Percentiles rank a stretch among this genome's conserved stretches.
Conservation (phyloP, 1,140 invertebrate species). For the Zelostemma sp. region DNA sequence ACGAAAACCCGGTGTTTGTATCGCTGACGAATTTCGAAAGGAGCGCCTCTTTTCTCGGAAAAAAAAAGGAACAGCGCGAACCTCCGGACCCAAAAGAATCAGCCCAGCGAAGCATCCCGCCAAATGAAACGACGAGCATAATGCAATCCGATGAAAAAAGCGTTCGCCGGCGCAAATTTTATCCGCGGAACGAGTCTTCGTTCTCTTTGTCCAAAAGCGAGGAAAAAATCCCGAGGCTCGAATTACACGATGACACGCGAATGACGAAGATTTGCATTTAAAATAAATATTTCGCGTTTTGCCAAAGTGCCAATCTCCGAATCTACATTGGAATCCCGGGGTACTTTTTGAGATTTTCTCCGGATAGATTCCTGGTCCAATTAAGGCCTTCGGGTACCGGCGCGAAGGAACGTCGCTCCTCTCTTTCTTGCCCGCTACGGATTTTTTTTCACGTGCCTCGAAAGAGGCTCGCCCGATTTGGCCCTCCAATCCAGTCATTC, state of each 20-base stretch:
- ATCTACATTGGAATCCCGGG: conserved; percentile 47
- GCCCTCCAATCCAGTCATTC: conserved; percentile 61
- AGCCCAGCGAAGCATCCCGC: conserved; percentile 39
- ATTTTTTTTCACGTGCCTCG: conserved; percentile 9
- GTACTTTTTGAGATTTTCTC: conserved; percentile 53
- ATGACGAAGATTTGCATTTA: too few species aligned
- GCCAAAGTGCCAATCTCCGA: conserved; percentile 37
- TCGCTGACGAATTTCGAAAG: conserved; percentile 52
- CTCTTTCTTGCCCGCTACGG: conserved; percentile 24
- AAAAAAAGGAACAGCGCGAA: conserved; percentile 25
- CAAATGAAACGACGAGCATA: conserved; percentile 24
- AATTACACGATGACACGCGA: too few species aligned
- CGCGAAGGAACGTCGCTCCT: conserved; percentile 52
- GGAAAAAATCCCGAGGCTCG: too few species aligned
- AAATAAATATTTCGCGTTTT: conserved; percentile 2
- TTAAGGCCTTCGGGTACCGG: conserved; percentile 55
- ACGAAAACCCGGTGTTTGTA: conserved; percentile 39
- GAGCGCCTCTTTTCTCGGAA: conserved; percentile 50
- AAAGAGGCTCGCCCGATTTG: conserved; percentile 49
- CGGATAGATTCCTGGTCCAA: conserved; percentile 59
- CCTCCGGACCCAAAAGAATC: conserved; percentile 28
- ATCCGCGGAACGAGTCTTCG: too few species aligned
- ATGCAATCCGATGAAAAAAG: too few species aligned
- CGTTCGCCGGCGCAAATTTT: too few species aligned
- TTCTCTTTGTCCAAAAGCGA: too few species aligned